phyloP scores from a whole-genome alignment of 2,797 vertebrate species.

The Brachyalestes nurse region DNA sequence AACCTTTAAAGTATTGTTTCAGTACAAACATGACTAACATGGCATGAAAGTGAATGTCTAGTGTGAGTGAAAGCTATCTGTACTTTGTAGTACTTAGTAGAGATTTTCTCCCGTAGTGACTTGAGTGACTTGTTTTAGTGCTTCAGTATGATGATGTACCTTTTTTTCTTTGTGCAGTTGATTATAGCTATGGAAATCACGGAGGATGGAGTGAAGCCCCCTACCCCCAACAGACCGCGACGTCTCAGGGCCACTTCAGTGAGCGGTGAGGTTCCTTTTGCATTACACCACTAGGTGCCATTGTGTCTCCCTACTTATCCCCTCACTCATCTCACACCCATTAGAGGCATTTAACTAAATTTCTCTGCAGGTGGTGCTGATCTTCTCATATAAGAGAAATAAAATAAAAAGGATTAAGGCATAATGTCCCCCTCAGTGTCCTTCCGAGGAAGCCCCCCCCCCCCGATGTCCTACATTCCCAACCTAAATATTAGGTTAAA shows the following conservation, averaged over 20 bases:
- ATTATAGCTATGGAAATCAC: constrained; percentile 90
- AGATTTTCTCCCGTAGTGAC: background rate
- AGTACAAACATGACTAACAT: background rate
- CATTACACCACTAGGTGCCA: background rate
- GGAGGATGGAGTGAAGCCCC: constrained; percentile 87
- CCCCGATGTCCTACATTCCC: no score
- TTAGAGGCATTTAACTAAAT: no score
- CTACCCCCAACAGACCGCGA: constrained; percentile 85
- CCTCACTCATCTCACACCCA: no score
- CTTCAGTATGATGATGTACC: background rate
- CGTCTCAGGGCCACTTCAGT: constrained; percentile 95
- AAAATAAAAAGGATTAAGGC: no score
- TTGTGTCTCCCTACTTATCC: no score
- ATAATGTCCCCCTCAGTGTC: no score
- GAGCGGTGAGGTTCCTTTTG: constrained; percentile 82
- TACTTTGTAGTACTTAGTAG: background rate
- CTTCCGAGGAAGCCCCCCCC: no score
- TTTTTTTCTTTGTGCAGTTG: constrained; percentile 66
- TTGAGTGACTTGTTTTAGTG: background rate
- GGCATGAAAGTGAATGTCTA: no score
- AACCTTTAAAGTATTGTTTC: background rate
- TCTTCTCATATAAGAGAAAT: no score
- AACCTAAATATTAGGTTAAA: background rate
- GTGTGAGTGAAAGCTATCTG: background rate
- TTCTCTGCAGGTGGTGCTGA: no score